phyloP scores from a whole-genome alignment of 2,888 invertebrate genomes.

The Epistrophella euchroma region DNA sequence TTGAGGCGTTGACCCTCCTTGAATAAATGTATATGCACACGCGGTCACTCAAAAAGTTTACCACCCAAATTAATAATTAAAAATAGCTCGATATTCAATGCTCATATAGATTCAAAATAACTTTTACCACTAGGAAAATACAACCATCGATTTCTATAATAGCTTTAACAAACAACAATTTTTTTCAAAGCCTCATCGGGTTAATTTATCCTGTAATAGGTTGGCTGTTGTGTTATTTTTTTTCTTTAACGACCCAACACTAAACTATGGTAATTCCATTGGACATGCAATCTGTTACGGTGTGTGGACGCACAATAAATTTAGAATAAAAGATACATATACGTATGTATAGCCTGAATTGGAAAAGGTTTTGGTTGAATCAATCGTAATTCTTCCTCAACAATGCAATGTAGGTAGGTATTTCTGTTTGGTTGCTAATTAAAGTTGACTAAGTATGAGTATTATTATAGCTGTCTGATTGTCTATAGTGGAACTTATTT shows the following conservation, averaged over 20 bases:
- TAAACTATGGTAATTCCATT: constrained; percentile 53
- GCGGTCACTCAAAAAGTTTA: not conserved
- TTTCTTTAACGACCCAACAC: constrained; percentile 9
- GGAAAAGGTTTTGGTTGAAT: constrained; percentile 11
- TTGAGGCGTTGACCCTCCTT: not conserved
- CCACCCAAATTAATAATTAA: not conserved
- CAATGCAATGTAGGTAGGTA: no score
- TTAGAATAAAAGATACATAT: constrained; percentile 33
- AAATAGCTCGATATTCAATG: not conserved
- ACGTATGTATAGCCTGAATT: not conserved
- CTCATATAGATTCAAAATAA: not conserved
- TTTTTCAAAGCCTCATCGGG: constrained; percentile 41
- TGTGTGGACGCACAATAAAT: constrained; percentile 51
- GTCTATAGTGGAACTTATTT: constrained; percentile 1
- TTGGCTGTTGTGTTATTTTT: constrained; percentile 19
- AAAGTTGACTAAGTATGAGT: constrained; percentile 35
- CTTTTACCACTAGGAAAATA: not conserved
- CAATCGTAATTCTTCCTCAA: constrained; percentile 15
- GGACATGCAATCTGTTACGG: constrained; percentile 57
- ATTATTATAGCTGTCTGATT: not conserved
- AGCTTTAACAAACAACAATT: not conserved
- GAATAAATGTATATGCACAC: not conserved
- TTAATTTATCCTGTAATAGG: constrained; percentile 52
- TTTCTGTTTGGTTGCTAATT: constrained; percentile 44
- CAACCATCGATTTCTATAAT: not conserved